Percentiles rank a stretch among this genome's conserved stretches.
Conservation (phyloP, 2,888 invertebrate species). For the Phrixothrix hirtus region DNA sequence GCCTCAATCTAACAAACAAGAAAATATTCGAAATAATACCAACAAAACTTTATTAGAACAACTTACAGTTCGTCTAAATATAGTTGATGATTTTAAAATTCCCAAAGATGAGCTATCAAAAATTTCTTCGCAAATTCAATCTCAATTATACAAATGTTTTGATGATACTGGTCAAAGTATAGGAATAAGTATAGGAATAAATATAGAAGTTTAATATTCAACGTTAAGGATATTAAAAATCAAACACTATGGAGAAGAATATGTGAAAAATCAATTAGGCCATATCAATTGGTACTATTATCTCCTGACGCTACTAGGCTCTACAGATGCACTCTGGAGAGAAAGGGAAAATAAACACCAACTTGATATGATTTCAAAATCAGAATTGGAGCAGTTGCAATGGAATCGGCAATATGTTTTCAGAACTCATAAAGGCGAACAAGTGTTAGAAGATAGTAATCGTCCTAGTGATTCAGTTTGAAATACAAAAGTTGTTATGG, state of each 20-base stretch:
- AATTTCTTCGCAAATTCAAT: constrained; percentile 73
- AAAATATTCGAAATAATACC: too few species aligned
- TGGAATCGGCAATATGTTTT: constrained; percentile 82
- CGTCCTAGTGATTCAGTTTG: constrained; percentile 65
- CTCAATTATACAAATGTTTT: constrained; percentile 81
- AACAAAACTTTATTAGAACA: constrained; percentile 75
- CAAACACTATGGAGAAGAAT: constrained; percentile 86
- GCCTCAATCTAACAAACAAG: too few species aligned
- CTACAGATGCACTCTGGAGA: constrained; percentile 92
- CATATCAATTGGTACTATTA: constrained; percentile 81
- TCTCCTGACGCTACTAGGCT: constrained; percentile 91
- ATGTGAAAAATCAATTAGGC: constrained; percentile 75
- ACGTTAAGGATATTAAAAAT: constrained; percentile 87
- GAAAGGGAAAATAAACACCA: constrained; percentile 91
- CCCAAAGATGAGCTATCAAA: constrained; percentile 55
- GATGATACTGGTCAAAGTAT: constrained; percentile 81
- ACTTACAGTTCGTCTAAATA: too few species aligned
- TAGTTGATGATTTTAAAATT: constrained; percentile 55
- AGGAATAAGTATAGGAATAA: constrained; percentile 93
- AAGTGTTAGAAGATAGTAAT: constrained; percentile 63
- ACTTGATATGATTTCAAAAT: constrained; percentile 86
- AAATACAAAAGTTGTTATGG: constrained; percentile 52
- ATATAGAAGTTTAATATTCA: constrained; percentile 88
- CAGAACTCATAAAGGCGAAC: constrained; percentile 87
- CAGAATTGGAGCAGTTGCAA: constrained; percentile 79